Evolutionary conservation across 2,113 vertebrate species (phyloP), one percentile per base, ranked within the genome.

Genomic region (Osmerus eperlanus): DNA sequence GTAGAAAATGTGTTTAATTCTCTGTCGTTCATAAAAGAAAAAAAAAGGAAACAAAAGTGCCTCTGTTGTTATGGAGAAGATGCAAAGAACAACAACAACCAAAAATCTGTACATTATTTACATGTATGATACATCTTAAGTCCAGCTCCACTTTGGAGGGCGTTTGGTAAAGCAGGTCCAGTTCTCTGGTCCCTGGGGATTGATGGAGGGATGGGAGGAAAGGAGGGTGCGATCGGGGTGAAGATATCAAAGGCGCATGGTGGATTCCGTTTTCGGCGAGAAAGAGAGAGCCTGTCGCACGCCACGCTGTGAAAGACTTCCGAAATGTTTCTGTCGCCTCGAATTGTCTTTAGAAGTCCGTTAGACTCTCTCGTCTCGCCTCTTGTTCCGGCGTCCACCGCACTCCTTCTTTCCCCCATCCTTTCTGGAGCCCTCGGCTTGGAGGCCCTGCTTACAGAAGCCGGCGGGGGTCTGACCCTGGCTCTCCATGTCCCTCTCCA

Each of bases 41-140:
- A n/a, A n/a, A n/a, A n/a, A n/a, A n/a, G n/a, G 80, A 86, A 89
- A 85, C 84, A 88, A 89, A 92, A 91, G 89, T 92, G 89, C 90
- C 85, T 87, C 81, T 88, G 76, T 85, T 85, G 83, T 76, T 86
- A 85, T 80, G 82, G 67, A 82, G 81, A 85, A 79, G 80, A 86
- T 88, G 83, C 81, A 88, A 84, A 73, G 32, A 21, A 41, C 36
- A 41, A 19, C 3, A 56, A 12, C 12, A 4, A 52, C 88, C 90
- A 79, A 78, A 65, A 86, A 71, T 89, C 83, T 91, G 76, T 91
- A 90, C 89, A 90, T 71, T 81, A 88, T 89, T 72, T 80, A 89
- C 87, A 90, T 11, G 70, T 83, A 91, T 91, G 19, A 84, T 87
- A 92, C 90, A 92, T 67, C 81, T 87, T 60, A 84, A 70, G 74